Evolutionary conservation across 2,888 invertebrate genomes (phyloP), one percentile per base, ranked within the genome.

Genomic region (Erebia palarica): DNA sequence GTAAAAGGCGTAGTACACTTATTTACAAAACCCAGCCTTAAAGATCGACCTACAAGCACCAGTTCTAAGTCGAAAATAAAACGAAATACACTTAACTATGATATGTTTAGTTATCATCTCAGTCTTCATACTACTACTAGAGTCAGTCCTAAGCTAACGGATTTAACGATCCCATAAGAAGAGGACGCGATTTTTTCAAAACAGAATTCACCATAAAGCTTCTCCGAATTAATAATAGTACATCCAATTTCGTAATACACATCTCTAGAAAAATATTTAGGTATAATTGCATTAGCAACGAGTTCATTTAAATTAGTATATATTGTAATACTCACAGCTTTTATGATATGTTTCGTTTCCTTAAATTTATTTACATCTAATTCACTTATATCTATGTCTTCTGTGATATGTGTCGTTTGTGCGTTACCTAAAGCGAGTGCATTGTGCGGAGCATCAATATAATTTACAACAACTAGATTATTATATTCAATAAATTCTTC

Each of bases 321-420:
- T 93, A 92, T 92, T 92, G 93, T 93, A 91, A 89, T 91, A 89
- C 89, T 93, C 93, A 93, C 93, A 93, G 93, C 93, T 85, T 93
- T 86, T 82, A 89, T 87, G 92, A 93, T 93, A 93, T 93, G 92
- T 92, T 84, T 90, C 82, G 83, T 90, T 91, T 85, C 79, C 84
- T 90, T 92, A 92, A 66, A 81, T 76, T 79, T 87, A 91, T 85
- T 81, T 90, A 91, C 82, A 86, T 83, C 84, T 90, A 91, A 80
- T 77, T 82, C 79, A 80, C 86, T 89, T 91, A 91, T 55, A 53
- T 76, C 83, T 87, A 88, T 75, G 67, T 79, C 77, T 76, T 82
- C 78, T 70, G 90, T 90, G 90, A 84, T 84, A 82, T 84, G 75
- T 85, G 83, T 79, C 70, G 75, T 78, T 82, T 84, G 92, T 92